Conservation (phyloP, 2,888 invertebrate species). For the Oeneis ivallda region DNA sequence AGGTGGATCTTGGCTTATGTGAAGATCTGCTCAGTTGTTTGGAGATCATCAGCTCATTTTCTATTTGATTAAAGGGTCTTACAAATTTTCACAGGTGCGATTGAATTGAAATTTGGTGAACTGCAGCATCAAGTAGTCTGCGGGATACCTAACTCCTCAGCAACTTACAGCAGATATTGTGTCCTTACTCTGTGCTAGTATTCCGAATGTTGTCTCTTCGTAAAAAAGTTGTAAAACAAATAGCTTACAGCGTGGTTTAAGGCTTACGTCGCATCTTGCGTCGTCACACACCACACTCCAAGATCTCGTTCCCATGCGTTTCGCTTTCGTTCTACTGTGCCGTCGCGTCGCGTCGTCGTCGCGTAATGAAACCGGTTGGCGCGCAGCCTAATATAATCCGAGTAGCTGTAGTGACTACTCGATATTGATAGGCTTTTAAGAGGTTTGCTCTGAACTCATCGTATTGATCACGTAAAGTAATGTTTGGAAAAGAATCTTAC, state of each 20-base stretch:
- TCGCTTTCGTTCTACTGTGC: slow-evolving; percentile 42
- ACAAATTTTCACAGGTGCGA: no score
- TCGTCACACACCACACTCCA: slow-evolving; percentile 27
- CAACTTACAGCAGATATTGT: no score
- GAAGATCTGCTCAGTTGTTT: no score
- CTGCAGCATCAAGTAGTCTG: no score
- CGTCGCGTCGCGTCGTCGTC: slow-evolving; percentile 20
- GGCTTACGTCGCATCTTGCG: slow-evolving; percentile 4
- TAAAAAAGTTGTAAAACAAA: not conserved
- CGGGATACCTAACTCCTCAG: no score
- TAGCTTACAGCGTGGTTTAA: not conserved
- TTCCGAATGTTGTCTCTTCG: no score
- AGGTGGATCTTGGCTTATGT: no score
- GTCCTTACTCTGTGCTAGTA: no score
- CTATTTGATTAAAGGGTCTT: no score
- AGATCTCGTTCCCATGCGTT: slow-evolving; percentile 40
- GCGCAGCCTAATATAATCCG: slow-evolving; percentile 45
- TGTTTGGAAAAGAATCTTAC: slow-evolving; percentile 1
- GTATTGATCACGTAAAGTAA: not conserved
- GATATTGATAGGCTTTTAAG: slow-evolving; percentile 32
- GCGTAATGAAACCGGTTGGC: slow-evolving; percentile 43
- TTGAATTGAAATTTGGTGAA: no score
- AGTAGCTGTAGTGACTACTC: slow-evolving; percentile 31
- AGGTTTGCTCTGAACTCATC: slow-evolving; percentile 18
- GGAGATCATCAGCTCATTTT: no score